phyloP scores from a whole-genome alignment of 1,140 invertebrate species.

The Carposina sasakii region DNA sequence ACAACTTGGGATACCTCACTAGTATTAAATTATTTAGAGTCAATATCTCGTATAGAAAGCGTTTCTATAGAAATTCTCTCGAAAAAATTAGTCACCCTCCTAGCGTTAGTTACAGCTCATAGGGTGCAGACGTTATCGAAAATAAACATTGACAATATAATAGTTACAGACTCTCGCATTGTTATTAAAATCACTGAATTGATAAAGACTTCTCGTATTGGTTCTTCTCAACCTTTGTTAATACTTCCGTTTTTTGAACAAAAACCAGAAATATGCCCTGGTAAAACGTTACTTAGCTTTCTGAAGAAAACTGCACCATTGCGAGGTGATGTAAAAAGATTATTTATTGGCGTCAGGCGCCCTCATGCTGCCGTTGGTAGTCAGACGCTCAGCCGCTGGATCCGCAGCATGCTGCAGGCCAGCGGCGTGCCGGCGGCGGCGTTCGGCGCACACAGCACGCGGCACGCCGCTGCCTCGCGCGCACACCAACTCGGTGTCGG shows the following conservation, averaged over 20 bases:
- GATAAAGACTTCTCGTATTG: not conserved
- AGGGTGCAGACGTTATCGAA: not conserved
- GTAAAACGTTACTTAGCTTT: not conserved
- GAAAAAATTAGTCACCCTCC: not conserved
- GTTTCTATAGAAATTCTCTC: not conserved
- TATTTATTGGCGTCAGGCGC: conserved; percentile 17
- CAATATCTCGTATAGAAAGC: not conserved
- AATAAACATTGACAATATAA: not conserved
- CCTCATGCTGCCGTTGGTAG: conserved; percentile 12
- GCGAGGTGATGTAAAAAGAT: not conserved
- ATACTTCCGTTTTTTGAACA: not conserved
- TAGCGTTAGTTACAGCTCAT: not conserved
- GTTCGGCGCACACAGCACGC: conserved; percentile 23
- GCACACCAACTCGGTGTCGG: conserved; percentile 1
- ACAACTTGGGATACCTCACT: not conserved
- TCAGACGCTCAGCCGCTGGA: conserved; percentile 21
- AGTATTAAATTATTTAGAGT: not conserved
- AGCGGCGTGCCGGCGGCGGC: conserved; percentile 14
- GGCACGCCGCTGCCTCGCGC: conserved; percentile 22
- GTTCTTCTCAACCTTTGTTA: not conserved
- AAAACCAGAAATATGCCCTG: not conserved
- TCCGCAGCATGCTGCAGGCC: conserved; percentile 7
- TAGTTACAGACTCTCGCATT: not conserved
- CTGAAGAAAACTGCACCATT: not conserved
- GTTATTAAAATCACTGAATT: not conserved